These are phyloP conservation scores for Melanostigma gelatinosum DNA, from an alignment of 2,113 vertebrate genomes.

Conservation along the genomic window DNA sequence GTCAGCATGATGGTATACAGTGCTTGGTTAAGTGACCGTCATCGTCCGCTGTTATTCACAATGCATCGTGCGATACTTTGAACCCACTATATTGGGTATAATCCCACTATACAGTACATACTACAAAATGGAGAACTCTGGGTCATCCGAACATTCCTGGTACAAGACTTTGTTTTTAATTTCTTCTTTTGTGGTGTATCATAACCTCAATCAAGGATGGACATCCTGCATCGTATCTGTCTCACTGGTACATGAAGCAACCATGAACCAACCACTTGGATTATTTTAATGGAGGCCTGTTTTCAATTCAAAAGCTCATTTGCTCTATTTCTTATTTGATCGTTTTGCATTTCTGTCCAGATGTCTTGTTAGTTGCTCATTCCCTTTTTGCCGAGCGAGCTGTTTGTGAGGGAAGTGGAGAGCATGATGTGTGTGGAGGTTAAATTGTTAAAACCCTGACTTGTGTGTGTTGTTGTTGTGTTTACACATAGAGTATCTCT, in stretches of 20 bases:
- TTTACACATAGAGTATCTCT: constrained; percentile 1
- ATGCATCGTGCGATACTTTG: neutral
- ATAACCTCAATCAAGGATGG: neutral
- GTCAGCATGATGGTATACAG: neutral
- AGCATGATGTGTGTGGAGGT: neutral
- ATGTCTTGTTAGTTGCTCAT: neutral
- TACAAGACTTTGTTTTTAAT: neutral
- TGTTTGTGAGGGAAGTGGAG: neutral
- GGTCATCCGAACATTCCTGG: neutral
- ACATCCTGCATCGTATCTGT: neutral
- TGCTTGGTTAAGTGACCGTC: neutral
- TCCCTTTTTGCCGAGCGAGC: neutral
- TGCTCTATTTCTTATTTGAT: neutral
- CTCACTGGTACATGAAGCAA: neutral
- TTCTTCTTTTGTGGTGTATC: neutral
- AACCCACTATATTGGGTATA: neutral
- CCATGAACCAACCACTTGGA: neutral
- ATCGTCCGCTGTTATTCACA: neutral
- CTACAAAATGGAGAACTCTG: neutral
- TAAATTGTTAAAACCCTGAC: neutral
- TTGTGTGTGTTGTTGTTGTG: neutral
- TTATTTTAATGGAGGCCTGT: neutral
- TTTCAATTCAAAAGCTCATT: neutral
- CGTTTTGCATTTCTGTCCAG: neutral
- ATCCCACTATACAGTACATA: no score